Evolutionary conservation across 2,888 invertebrate genomes (phyloP), one percentile per base, ranked within the genome.

Genomic region (Pseudococcus jackbeardsleyi): DNA sequence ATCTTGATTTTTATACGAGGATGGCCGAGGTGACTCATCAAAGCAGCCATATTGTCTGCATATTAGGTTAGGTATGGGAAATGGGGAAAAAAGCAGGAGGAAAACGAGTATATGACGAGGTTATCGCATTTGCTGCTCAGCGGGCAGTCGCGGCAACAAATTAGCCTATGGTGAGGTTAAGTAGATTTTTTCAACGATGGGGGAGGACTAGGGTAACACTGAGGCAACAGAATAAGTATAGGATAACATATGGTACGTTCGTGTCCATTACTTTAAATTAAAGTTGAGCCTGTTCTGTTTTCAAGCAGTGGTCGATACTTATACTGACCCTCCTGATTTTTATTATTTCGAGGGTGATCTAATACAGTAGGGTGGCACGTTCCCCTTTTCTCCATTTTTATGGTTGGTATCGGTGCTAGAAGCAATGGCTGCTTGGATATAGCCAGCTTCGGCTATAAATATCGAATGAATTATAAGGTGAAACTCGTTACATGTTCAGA

Each of bases 161-260:
- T 42, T 59, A 59, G 59, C 12, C 15, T 19, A 64, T 22, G 22
- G 59, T 19, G n/a, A 59, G n/a, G 59, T 17, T 15, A 59, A 59
- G 59, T 17, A 42, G 5, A 42, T 42, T 42, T 42, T 42, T 42
- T 3, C 7, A 9, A 9, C 7, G 5, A 42, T 6, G 42, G 26
- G 19, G 33, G 17, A 12, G 72, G 33, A 72, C 72, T 72, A 72
- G 72, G 33, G 33, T 72, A 72, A 72, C 33, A 42, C 8, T 9
- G 42, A 42, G 42, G 42, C 6, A 42, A 42, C 5, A 26, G 11
- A 72, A 33, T 72, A 39, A 33, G 72, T 72, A 1, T 42, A 22
- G 64, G 22, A 3, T 72, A 72, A 72, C 72, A 72, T 72, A 72
- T 72, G 72, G 72, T 59, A n/a, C 5, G 26, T 72, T 12, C 33